phyloP scores from a whole-genome alignment of 2,113 vertebrate species.

The Peromyscus maniculatus region DNA sequence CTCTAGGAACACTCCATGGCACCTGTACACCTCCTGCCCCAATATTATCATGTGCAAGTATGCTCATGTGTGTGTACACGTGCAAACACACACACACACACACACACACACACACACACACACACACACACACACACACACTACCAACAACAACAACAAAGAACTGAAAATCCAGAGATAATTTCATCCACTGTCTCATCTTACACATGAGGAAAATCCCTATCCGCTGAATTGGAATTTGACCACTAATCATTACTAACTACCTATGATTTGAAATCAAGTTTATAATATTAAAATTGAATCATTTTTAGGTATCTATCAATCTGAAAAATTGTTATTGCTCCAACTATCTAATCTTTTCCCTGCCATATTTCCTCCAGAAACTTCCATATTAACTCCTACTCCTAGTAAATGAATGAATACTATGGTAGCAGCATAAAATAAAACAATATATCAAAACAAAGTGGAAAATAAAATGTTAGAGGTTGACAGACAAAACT shows the following conservation, averaged over 20 bases:
- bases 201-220: not conserved
- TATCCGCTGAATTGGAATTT: not conserved
- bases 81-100: not conserved
- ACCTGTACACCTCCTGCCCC: not conserved
- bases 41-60: not conserved
- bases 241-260: not conserved
- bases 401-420: not conserved
- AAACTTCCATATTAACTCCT: not conserved
- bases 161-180: not conserved
- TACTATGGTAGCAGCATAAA: not conserved
- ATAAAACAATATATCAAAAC: not conserved
- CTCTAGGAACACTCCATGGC: not conserved
- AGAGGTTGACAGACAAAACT: conserved; percentile 6
- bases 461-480: conserved; percentile 21
- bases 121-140: not conserved
- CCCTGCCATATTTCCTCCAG: not conserved
- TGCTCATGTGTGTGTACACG: not conserved
- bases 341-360: conserved; percentile 18
- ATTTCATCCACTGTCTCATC: not conserved
- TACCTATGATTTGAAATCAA: not conserved
- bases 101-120: not conserved
- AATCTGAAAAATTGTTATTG: conserved; percentile 17
- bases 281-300: not conserved
- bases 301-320: not conserved
- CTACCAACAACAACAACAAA: not conserved